Percentiles rank a stretch among this genome's conserved stretches.
These are phyloP conservation scores for Dinoponera quadriceps DNA, from an alignment of 1,140 invertebrate genomes.

Conservation along the genomic window DNA sequence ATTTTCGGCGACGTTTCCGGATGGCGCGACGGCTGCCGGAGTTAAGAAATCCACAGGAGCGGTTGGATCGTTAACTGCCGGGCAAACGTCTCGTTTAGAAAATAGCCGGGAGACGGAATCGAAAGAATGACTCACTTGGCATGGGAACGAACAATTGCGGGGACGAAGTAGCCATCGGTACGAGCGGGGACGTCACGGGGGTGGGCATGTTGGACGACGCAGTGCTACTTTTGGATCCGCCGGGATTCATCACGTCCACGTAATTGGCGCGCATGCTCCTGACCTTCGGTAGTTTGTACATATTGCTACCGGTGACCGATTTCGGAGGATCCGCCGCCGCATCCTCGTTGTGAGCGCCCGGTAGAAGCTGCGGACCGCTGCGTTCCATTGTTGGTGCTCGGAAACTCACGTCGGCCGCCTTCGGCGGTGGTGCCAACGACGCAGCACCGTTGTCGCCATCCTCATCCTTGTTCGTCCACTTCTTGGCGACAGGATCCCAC, in stretches of 20 bases:
- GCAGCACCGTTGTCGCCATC: slow-evolving; percentile 87
- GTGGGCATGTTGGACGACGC: slow-evolving; percentile 84
- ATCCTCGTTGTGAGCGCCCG: slow-evolving; percentile 61
- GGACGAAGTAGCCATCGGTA: slow-evolving; percentile 83
- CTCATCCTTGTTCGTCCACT: slow-evolving; percentile 94
- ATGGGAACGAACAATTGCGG: slow-evolving; percentile 86
- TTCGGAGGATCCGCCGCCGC: slow-evolving; percentile 78
- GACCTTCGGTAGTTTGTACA: slow-evolving; percentile 91
- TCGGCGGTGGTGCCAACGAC: slow-evolving; percentile 91
- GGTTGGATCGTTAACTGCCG: slow-evolving; percentile 85
- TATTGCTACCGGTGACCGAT: slow-evolving; percentile 87
- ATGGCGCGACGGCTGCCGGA: slow-evolving; percentile 76
- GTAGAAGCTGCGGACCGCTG: slow-evolving; percentile 51
- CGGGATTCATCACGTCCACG: slow-evolving; percentile 94
- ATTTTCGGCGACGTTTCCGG: slow-evolving; percentile 74
- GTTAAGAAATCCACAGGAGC: slow-evolving; percentile 87
- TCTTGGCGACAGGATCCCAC: slow-evolving; percentile 94
- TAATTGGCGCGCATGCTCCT: slow-evolving; percentile 90
- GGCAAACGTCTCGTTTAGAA: background rate
- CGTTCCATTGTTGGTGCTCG: slow-evolving; percentile 63
- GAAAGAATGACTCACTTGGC: slow-evolving; percentile 79
- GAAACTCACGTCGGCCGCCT: slow-evolving; percentile 87
- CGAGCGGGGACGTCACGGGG: slow-evolving; percentile 82
- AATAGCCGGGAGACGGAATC: background rate
- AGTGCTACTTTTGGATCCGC: slow-evolving; percentile 84